Evolutionary conservation across 2,888 invertebrate genomes (phyloP).

Genomic region (Pseudococcus viburni): DNA sequence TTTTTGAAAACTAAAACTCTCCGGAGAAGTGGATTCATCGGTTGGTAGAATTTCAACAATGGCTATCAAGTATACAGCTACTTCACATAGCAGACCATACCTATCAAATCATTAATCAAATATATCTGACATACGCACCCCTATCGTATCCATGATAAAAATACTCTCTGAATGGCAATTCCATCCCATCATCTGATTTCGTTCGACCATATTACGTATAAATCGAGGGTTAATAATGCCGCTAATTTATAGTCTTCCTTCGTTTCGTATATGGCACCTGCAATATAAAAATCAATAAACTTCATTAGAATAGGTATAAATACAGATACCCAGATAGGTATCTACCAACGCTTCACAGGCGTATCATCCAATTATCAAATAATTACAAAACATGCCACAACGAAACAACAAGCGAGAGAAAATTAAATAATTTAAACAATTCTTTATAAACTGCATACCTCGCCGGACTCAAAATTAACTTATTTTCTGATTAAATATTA

Average conservation of each 20-base stretch:
- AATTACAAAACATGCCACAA: slow-evolving; percentile 18
- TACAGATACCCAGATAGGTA: no score
- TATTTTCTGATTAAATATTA: slow-evolving; percentile 46
- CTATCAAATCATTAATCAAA: neutral
- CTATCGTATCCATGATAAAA: neutral
- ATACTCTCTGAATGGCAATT: neutral
- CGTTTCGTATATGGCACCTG: neutral
- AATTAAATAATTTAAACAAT: slow-evolving; percentile 34
- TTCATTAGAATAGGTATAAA: neutral
- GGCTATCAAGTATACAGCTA: neutral
- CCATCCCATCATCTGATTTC: neutral
- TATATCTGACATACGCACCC: neutral
- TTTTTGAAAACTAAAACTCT: neutral
- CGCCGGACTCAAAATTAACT: neutral
- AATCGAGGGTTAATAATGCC: neutral
- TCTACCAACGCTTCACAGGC: neutral
- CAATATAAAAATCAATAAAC: neutral
- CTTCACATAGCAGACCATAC: neutral
- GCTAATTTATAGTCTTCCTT: slow-evolving; percentile 3
- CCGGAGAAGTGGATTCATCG: neutral
- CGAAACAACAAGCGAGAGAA: neutral
- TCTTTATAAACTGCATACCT: neutral
- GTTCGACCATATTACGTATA: neutral
- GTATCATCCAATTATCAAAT: slow-evolving; percentile 38
- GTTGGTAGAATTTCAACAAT: neutral